Percentiles rank a stretch among this genome's conserved stretches.
Evolutionary conservation across 1,140 invertebrate genomes (phyloP).

Genomic region (Chrysopa pallens): DNA sequence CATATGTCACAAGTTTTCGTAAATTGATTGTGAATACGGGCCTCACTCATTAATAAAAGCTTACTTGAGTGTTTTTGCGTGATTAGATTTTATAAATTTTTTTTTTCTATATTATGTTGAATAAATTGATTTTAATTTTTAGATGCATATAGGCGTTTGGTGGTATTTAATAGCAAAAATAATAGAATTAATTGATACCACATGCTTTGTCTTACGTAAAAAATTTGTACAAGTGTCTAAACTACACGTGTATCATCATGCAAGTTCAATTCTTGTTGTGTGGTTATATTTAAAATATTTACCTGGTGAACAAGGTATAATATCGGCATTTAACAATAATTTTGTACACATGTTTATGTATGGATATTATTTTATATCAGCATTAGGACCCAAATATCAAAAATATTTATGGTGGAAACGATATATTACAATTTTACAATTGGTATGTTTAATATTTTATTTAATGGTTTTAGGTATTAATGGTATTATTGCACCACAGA

Average conservation of each 20-base stretch:
- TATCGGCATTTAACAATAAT: conserved; percentile 44
- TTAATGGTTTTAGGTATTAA: too few relatives aligned
- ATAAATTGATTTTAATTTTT: too few relatives aligned
- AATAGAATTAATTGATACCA: conserved; percentile 43
- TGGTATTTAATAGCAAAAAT: conserved; percentile 35
- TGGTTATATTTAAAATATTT: conserved; percentile 37
- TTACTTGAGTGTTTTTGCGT: not conserved
- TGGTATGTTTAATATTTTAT: too few relatives aligned
- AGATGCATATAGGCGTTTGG: conserved; percentile 26
- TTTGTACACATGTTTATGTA: conserved; percentile 64
- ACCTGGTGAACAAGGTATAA: conserved; percentile 34
- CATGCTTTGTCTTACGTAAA: conserved; percentile 70
- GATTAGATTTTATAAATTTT: too few relatives aligned
- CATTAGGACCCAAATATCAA: conserved; percentile 44
- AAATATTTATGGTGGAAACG: conserved; percentile 70
- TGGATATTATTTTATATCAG: conserved; percentile 50
- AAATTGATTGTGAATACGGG: too few relatives aligned
- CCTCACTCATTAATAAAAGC: too few relatives aligned
- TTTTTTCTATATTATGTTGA: too few relatives aligned
- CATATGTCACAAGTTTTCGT: too few relatives aligned
- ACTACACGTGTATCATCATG: conserved; percentile 52
- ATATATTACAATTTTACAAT: conserved; percentile 56
- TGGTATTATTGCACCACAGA: too few relatives aligned
- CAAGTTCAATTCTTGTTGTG: conserved; percentile 35
- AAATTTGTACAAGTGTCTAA: conserved; percentile 57